Evolutionary conservation across 2,113 vertebrate species (phyloP).

Genomic region (Tragelaphus buxtoni): DNA sequence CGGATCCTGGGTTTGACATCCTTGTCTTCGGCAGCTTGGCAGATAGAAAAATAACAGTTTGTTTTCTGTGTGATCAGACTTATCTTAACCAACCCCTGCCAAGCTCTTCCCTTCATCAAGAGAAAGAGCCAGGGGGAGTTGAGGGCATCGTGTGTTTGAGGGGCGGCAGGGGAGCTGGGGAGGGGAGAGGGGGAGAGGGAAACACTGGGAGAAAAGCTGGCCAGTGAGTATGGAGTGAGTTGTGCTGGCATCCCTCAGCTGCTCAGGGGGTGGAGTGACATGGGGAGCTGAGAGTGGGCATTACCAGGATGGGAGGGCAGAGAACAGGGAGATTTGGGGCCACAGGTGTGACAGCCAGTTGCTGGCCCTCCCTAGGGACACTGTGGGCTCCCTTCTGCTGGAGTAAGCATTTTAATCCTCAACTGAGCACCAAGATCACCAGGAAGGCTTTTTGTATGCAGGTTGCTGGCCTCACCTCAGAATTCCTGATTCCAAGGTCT

Average conservation of each 20-base stretch:
- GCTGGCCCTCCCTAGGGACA: background rate
- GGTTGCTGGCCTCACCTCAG: no score
- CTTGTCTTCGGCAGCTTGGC: constrained; percentile 58
- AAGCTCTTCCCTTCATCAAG: constrained; percentile 27
- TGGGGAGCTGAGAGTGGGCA: accelerated
- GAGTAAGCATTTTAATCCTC: background rate
- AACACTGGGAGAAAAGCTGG: background rate
- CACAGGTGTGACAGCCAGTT: background rate
- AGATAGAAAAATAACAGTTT: constrained; percentile 61
- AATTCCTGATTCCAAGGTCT: background rate
- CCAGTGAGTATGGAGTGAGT: accelerated
- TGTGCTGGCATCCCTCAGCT: background rate
- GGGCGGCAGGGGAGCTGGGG: background rate
- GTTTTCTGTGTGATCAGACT: constrained; percentile 58
- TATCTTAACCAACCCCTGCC: constrained; percentile 54
- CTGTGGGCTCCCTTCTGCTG: background rate
- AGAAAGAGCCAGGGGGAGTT: background rate
- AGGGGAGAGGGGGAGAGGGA: background rate
- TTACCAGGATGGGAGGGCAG: accelerated
- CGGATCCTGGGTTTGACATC: constrained; percentile 39
- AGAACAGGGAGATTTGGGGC: background rate
- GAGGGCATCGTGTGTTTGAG: background rate
- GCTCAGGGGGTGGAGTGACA: accelerated
- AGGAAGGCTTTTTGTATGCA: background rate
- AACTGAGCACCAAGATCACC: background rate